phyloP scores from a whole-genome alignment of 2,888 invertebrate genomes.

The Notodonta ziczac region DNA sequence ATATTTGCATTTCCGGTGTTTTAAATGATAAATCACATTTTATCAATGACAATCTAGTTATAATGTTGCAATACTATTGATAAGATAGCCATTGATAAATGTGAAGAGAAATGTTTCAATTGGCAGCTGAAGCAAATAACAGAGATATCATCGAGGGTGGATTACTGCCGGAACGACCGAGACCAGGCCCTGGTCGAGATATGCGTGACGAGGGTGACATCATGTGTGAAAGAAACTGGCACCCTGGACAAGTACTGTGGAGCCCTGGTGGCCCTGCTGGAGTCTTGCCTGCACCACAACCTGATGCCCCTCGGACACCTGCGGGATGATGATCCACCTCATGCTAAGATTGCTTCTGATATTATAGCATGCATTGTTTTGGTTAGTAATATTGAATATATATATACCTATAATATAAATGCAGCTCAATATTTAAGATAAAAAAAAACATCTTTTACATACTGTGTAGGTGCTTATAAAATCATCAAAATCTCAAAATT shows the following conservation, averaged over 20 bases:
- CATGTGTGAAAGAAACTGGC: conserved; percentile 94
- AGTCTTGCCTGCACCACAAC: conserved; percentile 95
- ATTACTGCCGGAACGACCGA: conserved; percentile 94
- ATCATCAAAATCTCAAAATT: too few relatives aligned
- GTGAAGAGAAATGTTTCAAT: conserved; percentile 12
- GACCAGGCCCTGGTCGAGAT: conserved; percentile 98
- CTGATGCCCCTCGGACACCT: conserved; percentile 88
- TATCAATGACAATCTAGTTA: conserved; percentile 24
- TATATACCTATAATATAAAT: neutral
- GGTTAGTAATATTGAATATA: conserved; percentile 78
- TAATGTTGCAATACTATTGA: conserved; percentile 18
- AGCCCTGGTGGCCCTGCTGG: conserved; percentile 92
- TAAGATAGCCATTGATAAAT: conserved; percentile 25
- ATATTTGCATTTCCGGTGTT: neutral
- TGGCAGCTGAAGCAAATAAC: conserved; percentile 88
- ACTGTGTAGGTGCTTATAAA: too few relatives aligned
- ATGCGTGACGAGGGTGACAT: conserved; percentile 95
- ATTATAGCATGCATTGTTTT: conserved; percentile 97
- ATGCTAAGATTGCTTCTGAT: conserved; percentile 98
- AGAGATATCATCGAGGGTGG: conserved; percentile 92
- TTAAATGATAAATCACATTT: neutral
- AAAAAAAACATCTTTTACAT: too few relatives aligned
- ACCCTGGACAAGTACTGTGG: conserved; percentile 94
- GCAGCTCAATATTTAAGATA: too few relatives aligned
- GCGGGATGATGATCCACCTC: conserved; percentile 95